A percentile compares a stretch with the other conserved stretches of the same genome.
phyloP scores from a whole-genome alignment of 92 coral and sea anemone species.

The Palythoa grandis region DNA sequence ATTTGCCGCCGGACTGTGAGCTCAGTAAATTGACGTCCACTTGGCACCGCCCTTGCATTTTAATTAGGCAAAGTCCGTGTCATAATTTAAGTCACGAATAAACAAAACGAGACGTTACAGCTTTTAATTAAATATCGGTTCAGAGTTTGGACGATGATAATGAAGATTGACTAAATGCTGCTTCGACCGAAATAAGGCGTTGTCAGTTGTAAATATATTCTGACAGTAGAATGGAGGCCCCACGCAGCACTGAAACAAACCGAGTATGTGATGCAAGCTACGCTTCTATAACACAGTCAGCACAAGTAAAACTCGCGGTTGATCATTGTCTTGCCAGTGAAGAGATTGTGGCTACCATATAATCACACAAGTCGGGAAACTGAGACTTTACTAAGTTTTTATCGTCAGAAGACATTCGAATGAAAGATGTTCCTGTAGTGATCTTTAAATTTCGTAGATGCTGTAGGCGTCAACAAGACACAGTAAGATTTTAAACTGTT shows the following conservation, averaged over 20 bases:
- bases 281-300: background rate
- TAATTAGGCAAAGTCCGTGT: background rate
- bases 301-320: background rate
- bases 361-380: background rate
- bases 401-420: background rate
- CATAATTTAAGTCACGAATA: constrained; percentile 2
- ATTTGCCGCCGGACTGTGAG: background rate
- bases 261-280: background rate
- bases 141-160: constrained; percentile 6
- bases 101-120: constrained; percentile 6
- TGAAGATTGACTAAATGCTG: constrained; percentile 1
- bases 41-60: constrained; percentile 5
- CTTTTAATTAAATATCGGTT: constrained; percentile 1
- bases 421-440: background rate
- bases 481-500: background rate
- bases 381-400: background rate
- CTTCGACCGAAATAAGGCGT: constrained; percentile 8
- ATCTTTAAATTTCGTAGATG: background rate
- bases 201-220: constrained; percentile 11
- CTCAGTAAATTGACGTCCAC: background rate
- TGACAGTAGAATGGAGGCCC: background rate
- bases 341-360: background rate
- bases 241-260: background rate
- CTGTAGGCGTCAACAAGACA: background rate
- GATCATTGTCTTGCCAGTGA: background rate